Evolutionary conservation across 2,888 invertebrate genomes (phyloP), one percentile per base, ranked within the genome.

Genomic region (Troides aeacus): DNA sequence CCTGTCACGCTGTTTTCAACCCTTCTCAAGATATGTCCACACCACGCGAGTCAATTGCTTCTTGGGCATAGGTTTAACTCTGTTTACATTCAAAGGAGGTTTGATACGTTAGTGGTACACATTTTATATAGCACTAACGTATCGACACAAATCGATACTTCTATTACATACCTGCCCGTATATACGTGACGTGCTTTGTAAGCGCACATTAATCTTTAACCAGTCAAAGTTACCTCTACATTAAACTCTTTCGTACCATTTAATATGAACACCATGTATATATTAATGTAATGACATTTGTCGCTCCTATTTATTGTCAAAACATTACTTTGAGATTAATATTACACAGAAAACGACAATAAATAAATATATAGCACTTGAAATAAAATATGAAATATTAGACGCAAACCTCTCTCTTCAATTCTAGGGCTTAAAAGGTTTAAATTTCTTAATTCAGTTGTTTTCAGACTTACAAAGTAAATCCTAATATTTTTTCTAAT

Each of bases 151-250:
- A 66, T 66, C 66, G 39, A 66, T 61, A 61, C 18, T 30, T 30
- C 30, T 30, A 10, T 50, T 23, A n/a, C 50, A 21, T 23, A 42
- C 39, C 53, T 62, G 62, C 66, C 66, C 66, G 62, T 66, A 66
- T 56, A 39, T 66, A 62, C 66, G 62, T 56, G 42, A 66, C 56
- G 53, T 62, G 66, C 18, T 30, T 56, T 39, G 36, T 62, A 62
- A 66, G 39, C 21, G 36, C 21, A 62, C 15, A 66, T 56, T 53
- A 21, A 42, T 46, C 46, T 58, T 21, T 46, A 58, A 65, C 30
- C n/a, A 59, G 23, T 36, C 18, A 56, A 64, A 56, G n/a, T 42
- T 42, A 21, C 30, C 59, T 59, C n/a, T 21, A 21, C 6, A 10
- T 23, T 21, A 59, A 59, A 59, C 10, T 59, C 59, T 30, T 23